phyloP scores from a whole-genome alignment of 1,140 invertebrate species.

The Harlomillsia oculata region DNA sequence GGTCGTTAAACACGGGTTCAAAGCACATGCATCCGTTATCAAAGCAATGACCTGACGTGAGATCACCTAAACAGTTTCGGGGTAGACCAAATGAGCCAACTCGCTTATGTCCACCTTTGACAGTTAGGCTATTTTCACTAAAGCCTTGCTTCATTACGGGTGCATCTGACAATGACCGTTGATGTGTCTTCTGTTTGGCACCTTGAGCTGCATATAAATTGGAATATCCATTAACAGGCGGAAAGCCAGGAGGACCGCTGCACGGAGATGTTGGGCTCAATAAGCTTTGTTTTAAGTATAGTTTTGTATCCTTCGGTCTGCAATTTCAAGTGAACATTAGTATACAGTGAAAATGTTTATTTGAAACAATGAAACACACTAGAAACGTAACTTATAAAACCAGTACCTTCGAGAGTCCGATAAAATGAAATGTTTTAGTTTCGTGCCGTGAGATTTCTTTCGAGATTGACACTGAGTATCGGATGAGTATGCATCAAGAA shows the following conservation, averaged over 20 bases:
- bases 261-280: slow-evolving; percentile 15
- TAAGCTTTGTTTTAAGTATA: slow-evolving; percentile 16
- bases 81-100: slow-evolving; percentile 34
- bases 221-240: not conserved
- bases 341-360: no score
- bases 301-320: slow-evolving; percentile 28
- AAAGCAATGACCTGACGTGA: slow-evolving; percentile 86
- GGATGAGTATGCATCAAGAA: slow-evolving; percentile 84
- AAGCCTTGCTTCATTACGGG: slow-evolving; percentile 51
- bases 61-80: slow-evolving; percentile 65
- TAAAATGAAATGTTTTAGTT: slow-evolving; percentile 76
- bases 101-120: slow-evolving; percentile 22
- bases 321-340: no score
- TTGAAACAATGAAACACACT: no score
- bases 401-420: slow-evolving; percentile 69
- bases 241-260: not conserved
- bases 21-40: slow-evolving; percentile 91
- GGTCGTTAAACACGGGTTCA: slow-evolving; percentile 62
- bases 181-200: slow-evolving; percentile 53
- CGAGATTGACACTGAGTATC: slow-evolving; percentile 58
- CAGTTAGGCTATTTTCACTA: slow-evolving; percentile 26
- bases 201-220: not conserved
- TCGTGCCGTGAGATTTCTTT: slow-evolving; percentile 76
- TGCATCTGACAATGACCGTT: slow-evolving; percentile 84
- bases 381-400: no score